These are phyloP conservation scores for Panulirus ornatus DNA, from an alignment of 1,140 invertebrate genomes.

Conservation along the genomic window DNA sequence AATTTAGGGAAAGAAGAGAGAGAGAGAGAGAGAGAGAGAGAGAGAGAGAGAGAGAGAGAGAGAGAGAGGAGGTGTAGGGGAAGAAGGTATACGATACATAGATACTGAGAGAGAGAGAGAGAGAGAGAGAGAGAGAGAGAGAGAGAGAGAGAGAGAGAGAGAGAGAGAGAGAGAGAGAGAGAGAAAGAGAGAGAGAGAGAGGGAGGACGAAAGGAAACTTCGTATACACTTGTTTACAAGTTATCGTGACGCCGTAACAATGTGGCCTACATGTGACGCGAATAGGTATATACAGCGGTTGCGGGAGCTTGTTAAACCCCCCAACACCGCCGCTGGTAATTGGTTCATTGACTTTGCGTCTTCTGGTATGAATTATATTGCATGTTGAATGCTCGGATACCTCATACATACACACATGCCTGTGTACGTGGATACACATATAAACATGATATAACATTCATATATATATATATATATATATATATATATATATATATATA, in stretches of 20 bases:
- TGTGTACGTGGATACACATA: too few relatives aligned
- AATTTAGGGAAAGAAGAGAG: neutral
- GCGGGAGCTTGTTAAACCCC: too few relatives aligned
- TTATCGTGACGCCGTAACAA: too few relatives aligned
- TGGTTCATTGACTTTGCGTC: too few relatives aligned
- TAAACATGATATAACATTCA: neutral
- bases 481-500: neutral
- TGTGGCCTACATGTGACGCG: too few relatives aligned
- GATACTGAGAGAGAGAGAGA: neutral
- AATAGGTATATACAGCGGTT: too few relatives aligned
- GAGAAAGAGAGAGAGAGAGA: neutral
- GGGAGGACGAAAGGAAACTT: too few relatives aligned
- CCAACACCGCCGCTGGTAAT: too few relatives aligned
- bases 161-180: constrained; percentile 7
- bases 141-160: constrained; percentile 7
- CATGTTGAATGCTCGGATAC: too few relatives aligned
- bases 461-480: neutral
- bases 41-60: neutral
- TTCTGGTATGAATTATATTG: too few relatives aligned
- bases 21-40: neutral
- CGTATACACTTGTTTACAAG: too few relatives aligned
- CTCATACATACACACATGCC: too few relatives aligned
- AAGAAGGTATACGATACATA: neutral
- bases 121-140: constrained; percentile 7
- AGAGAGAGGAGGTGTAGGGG: neutral